phyloP scores from a whole-genome alignment of 92 coral and sea anemone species.

The Paramuricea clavata region DNA sequence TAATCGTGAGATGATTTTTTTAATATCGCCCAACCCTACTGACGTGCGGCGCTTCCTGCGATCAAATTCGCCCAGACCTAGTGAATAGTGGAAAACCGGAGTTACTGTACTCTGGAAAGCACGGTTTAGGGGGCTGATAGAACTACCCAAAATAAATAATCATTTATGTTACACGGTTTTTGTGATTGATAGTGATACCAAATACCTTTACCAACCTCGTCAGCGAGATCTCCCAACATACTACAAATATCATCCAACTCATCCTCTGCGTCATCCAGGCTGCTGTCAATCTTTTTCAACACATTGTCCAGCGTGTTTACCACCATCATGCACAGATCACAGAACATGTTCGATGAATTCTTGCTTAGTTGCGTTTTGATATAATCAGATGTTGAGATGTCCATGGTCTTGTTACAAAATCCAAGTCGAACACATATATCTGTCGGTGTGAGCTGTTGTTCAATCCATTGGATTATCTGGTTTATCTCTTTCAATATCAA shows the following conservation, averaged over 20 bases:
- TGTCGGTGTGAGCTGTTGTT: constrained; percentile 8
- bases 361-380: not conserved
- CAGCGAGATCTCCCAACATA: not conserved
- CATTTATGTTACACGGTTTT: too few species aligned
- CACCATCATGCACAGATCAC: constrained; percentile 24
- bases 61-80: too few species aligned
- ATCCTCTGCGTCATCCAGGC: not conserved
- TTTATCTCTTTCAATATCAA: constrained; percentile 19
- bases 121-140: too few species aligned
- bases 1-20: too few species aligned
- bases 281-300: not conserved
- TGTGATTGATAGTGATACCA: too few species aligned
- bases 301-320: not conserved
- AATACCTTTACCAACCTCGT: not conserved
- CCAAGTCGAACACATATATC: constrained; percentile 38
- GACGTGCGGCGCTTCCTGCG: too few species aligned
- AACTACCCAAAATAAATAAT: too few species aligned
- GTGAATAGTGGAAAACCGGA: too few species aligned
- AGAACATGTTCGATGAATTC: not conserved
- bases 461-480: constrained; percentile 35
- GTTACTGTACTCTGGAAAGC: too few species aligned
- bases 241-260: not conserved
- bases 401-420: constrained; percentile 9
- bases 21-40: too few species aligned
- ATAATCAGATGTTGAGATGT: not conserved